These are phyloP conservation scores for Zoanthus gigantus DNA, from an alignment of 92 coral and sea anemone genomes.

Conservation along the genomic window DNA sequence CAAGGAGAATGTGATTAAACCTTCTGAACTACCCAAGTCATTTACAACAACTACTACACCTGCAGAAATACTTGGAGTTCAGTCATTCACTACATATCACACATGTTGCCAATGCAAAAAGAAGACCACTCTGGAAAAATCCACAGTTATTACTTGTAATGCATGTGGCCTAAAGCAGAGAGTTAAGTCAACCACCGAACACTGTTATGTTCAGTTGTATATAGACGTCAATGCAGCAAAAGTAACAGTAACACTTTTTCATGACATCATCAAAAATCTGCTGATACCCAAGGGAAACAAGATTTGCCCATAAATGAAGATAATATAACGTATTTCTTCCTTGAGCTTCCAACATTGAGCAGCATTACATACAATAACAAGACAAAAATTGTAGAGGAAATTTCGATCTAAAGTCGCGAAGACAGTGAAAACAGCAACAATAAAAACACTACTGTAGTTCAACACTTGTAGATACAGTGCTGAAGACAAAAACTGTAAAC, in stretches of 20 bases:
- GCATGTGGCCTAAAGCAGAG: constrained; percentile 51
- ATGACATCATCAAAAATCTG: constrained; percentile 42
- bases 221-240: constrained; percentile 25
- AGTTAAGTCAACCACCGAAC: constrained; percentile 48
- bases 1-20: too few species aligned
- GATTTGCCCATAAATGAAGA: constrained; percentile 45
- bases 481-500: too few species aligned
- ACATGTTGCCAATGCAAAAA: constrained; percentile 42
- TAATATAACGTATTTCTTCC: constrained; percentile 35
- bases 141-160: constrained; percentile 40
- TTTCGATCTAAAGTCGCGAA: constrained; percentile 10
- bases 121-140: constrained; percentile 42
- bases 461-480: too few species aligned
- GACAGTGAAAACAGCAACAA: background rate
- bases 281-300: constrained; percentile 34
- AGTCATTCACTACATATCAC: constrained; percentile 39
- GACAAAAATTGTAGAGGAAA: constrained; percentile 36
- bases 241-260: constrained; percentile 29
- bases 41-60: too few species aligned
- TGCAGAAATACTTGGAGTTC: too few species aligned
- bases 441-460: background rate
- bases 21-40: too few species aligned
- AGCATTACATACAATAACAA: constrained; percentile 45
- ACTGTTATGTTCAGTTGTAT: constrained; percentile 46
- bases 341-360: constrained; percentile 42